These are phyloP conservation scores for Gymnorhina tibicen DNA, from an alignment of 2,113 vertebrate species.

Conservation along the genomic window DNA sequence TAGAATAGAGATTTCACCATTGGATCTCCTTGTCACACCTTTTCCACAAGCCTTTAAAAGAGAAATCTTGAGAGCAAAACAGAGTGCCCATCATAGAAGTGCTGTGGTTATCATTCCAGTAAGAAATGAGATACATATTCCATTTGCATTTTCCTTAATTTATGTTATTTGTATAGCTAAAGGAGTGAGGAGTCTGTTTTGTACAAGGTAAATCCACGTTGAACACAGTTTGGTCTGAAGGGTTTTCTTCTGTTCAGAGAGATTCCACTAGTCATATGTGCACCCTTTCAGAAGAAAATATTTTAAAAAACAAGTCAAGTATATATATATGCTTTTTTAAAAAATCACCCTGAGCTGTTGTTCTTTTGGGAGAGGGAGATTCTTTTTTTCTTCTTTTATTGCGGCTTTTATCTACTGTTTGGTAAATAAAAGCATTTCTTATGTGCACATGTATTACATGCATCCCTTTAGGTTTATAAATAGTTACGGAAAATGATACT, in stretches of 20 bases:
- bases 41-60: background rate
- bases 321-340: background rate
- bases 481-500: background rate
- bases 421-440: constrained; percentile 17
- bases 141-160: background rate
- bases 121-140: background rate
- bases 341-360: background rate
- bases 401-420: background rate
- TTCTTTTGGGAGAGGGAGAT: background rate
- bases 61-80: background rate
- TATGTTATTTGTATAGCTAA: background rate
- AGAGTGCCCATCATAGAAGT: fast-evolving
- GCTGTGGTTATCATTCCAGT: background rate
- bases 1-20: background rate
- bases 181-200: background rate
- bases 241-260: background rate
- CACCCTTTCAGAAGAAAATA: background rate
- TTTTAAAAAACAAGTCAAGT: background rate
- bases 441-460: background rate
- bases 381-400: background rate
- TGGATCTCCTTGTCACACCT: background rate
- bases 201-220: background rate
- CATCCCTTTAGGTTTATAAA: constrained; percentile 30
- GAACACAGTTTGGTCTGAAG: background rate
- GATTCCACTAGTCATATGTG: background rate